Evolutionary conservation across 2,113 vertebrate genomes (phyloP).

Genomic region (Vulpes lagopus): DNA sequence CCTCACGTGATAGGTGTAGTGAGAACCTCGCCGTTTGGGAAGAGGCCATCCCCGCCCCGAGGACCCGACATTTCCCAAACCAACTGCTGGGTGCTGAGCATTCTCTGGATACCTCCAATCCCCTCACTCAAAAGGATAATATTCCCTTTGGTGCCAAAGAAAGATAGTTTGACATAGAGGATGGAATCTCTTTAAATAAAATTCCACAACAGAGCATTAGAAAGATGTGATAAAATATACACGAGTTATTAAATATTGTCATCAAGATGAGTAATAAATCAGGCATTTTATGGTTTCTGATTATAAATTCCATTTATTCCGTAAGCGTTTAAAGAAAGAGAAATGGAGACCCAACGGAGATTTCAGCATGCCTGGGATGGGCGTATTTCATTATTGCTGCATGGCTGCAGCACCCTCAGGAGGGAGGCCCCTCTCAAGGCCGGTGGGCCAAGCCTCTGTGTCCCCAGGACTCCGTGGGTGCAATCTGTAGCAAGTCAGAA

Average conservation of each 20-base stretch:
- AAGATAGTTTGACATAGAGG: constrained; percentile 79
- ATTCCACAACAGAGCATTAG: constrained; percentile 84
- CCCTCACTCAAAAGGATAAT: neutral
- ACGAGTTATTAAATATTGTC: constrained; percentile 86
- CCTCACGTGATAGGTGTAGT: rapidly evolving
- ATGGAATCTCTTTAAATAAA: constrained; percentile 78
- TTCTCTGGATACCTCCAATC: rapidly evolving
- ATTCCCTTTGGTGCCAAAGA: constrained; percentile 62
- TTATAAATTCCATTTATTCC: constrained; percentile 87
- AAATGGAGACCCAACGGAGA: constrained; percentile 80
- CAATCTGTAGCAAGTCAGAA: neutral
- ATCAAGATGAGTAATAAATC: constrained; percentile 87
- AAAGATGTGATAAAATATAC: constrained; percentile 85
- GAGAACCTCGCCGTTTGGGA: neutral
- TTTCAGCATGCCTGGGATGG: constrained; percentile 72
- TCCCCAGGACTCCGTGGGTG: neutral
- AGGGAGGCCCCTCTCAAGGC: rapidly evolving
- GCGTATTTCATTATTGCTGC: constrained; percentile 74
- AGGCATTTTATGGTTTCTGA: constrained; percentile 86
- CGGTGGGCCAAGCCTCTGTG: neutral
- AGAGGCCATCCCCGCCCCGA: neutral
- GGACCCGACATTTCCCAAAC: neutral
- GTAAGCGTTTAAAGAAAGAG: constrained; percentile 85
- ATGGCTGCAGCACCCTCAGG: neutral
- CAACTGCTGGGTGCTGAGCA: neutral